Evolutionary conservation across 2,888 invertebrate species (phyloP).

Genomic region (Limnephilus marmoratus): DNA sequence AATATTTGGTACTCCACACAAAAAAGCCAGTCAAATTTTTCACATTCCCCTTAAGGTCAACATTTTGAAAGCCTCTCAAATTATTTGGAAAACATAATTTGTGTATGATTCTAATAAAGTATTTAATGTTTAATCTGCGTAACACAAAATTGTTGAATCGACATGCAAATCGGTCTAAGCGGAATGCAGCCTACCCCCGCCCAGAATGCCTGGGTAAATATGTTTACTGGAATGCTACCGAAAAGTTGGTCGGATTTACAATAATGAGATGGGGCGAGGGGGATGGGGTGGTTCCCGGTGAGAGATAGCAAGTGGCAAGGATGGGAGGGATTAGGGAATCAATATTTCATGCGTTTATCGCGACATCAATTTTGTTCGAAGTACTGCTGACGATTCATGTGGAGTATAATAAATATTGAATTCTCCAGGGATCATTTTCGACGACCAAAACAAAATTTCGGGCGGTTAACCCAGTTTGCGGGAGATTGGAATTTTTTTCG

Average conservation of each 20-base stretch:
- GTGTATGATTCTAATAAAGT: not conserved
- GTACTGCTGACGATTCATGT: not conserved
- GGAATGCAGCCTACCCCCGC: not conserved
- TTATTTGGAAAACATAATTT: not conserved
- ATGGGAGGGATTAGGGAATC: constrained; percentile 30
- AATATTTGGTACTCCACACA: too few species aligned
- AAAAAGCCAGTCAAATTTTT: not conserved
- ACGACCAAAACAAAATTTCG: not conserved
- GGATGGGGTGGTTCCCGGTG: not conserved
- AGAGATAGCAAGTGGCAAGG: not conserved
- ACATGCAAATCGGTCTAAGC: not conserved
- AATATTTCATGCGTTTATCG: constrained; percentile 33
- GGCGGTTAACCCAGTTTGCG: not conserved
- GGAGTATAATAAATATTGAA: not conserved
- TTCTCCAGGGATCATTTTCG: constrained; percentile 2
- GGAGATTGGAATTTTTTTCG: not conserved
- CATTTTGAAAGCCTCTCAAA: not conserved
- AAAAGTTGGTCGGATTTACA: constrained; percentile 20
- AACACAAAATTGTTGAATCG: not conserved
- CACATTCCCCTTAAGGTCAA: not conserved
- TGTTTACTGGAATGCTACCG: constrained; percentile 32
- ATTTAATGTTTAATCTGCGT: not conserved
- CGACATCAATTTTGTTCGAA: constrained; percentile 27
- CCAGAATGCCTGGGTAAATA: constrained; percentile 23
- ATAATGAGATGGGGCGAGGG: not conserved